Conservation (phyloP, 1,140 invertebrate genomes). For the Drosophila varians region DNA sequence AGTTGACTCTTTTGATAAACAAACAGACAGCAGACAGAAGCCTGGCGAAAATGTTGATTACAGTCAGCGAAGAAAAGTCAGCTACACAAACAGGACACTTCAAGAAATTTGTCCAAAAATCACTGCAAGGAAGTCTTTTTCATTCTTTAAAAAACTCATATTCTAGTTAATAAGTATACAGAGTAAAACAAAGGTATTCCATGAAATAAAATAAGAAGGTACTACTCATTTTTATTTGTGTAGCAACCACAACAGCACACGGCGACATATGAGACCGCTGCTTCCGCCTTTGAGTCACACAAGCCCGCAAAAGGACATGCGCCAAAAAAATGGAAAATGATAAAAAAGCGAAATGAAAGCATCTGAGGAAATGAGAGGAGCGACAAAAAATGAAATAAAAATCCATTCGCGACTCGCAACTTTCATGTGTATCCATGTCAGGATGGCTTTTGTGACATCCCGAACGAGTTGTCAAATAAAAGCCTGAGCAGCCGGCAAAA, state of each 20-base stretch:
- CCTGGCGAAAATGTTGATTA: slow-evolving; percentile 75
- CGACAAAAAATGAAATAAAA: slow-evolving; percentile 42
- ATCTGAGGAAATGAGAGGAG: slow-evolving; percentile 32
- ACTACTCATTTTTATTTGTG: not conserved
- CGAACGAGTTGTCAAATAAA: slow-evolving; percentile 55
- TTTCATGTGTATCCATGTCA: slow-evolving; percentile 56
- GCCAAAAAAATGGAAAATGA: slow-evolving; percentile 53
- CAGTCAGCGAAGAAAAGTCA: slow-evolving; percentile 47
- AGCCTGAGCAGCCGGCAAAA: slow-evolving; percentile 12
- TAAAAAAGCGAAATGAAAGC: slow-evolving; percentile 10
- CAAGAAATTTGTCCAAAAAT: not conserved
- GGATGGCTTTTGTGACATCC: slow-evolving; percentile 35
- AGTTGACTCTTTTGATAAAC: slow-evolving; percentile 80
- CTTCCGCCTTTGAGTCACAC: slow-evolving; percentile 72
- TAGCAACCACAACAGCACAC: slow-evolving; percentile 36
- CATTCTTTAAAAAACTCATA: too few species aligned
- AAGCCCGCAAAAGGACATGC: slow-evolving; percentile 67
- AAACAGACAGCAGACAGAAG: slow-evolving; percentile 55
- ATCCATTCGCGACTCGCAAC: slow-evolving; percentile 21
- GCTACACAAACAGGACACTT: slow-evolving; percentile 13
- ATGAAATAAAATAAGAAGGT: too few species aligned
- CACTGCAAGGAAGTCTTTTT: too few species aligned
- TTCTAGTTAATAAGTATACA: too few species aligned
- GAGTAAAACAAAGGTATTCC: too few species aligned
- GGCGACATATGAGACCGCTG: slow-evolving; percentile 74